Conservation (phyloP, 2,888 invertebrate genomes). For the Acanthacorydalis orientalis region DNA sequence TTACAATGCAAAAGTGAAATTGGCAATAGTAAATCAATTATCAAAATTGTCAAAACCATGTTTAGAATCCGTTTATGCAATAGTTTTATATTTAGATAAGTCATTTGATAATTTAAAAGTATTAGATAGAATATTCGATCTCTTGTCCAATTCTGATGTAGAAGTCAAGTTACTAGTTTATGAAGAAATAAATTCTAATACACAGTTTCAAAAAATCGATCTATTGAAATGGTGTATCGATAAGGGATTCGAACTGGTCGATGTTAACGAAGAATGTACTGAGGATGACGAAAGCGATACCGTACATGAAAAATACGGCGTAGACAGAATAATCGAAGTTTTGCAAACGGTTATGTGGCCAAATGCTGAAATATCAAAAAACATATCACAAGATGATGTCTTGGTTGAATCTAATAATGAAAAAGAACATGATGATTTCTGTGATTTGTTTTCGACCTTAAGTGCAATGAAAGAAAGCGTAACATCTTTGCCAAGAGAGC, state of each 20-base stretch:
- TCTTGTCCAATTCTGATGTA: not conserved
- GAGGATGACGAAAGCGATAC: not conserved
- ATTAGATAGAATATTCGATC: too few relatives aligned
- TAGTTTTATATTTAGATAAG: too few relatives aligned
- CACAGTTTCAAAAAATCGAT: not conserved
- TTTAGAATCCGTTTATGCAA: too few relatives aligned
- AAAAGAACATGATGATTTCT: not conserved
- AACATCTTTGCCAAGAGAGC: not conserved
- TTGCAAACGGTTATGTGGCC: not conserved
- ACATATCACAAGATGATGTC: not conserved
- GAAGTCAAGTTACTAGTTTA: not conserved
- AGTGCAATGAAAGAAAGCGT: not conserved
- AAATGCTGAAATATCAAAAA: not conserved
- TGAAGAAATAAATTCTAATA: not conserved
- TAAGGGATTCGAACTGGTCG: not conserved
- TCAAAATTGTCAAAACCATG: too few relatives aligned
- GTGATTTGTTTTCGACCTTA: not conserved
- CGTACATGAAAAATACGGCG: not conserved
- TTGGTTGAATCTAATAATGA: not conserved
- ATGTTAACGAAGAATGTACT: not conserved
- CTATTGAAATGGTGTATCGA: not conserved
- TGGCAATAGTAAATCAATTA: too few relatives aligned
- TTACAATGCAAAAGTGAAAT: too few relatives aligned
- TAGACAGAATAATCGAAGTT: not conserved
- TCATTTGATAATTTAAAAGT: too few relatives aligned